Conservation (phyloP, 1,140 invertebrate species). For the Metaphire vulgaris region DNA sequence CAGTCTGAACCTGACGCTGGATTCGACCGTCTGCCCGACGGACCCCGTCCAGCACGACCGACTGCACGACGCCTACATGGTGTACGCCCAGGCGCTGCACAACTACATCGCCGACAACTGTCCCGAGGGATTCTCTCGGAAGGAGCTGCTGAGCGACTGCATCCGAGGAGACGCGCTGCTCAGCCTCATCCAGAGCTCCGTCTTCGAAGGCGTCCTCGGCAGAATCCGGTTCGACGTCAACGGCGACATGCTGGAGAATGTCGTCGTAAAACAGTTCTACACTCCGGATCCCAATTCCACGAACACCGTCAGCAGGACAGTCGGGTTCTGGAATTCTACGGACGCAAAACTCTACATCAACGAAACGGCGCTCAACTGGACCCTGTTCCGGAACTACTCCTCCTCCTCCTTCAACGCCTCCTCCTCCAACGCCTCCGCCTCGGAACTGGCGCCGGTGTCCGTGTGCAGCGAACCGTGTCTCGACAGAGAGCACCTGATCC, state of each 20-base stretch:
- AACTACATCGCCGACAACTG: neutral
- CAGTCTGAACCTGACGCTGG: neutral
- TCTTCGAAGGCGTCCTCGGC: neutral
- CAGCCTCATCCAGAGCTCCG: neutral
- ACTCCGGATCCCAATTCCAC: neutral
- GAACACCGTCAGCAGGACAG: neutral
- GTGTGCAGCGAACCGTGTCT: conserved; percentile 16
- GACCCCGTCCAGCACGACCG: neutral
- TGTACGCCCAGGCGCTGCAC: neutral
- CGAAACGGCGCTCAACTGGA: neutral
- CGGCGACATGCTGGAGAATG: neutral
- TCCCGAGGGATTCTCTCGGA: neutral
- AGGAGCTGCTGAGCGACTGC: neutral
- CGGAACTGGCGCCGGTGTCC: neutral
- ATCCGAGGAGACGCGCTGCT: neutral
- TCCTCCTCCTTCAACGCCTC: neutral
- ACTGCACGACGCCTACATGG: neutral
- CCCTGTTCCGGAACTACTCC: neutral
- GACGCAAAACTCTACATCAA: neutral
- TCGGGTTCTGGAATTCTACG: neutral
- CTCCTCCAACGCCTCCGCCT: neutral
- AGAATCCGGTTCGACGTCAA: neutral
- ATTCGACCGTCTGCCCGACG: neutral
- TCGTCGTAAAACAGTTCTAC: neutral
- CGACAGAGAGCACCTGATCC: neutral